A percentile compares a stretch with the other conserved stretches of the same genome.
Evolutionary conservation across 1,140 invertebrate genomes (phyloP).

Genomic region (Patella vulgata): DNA sequence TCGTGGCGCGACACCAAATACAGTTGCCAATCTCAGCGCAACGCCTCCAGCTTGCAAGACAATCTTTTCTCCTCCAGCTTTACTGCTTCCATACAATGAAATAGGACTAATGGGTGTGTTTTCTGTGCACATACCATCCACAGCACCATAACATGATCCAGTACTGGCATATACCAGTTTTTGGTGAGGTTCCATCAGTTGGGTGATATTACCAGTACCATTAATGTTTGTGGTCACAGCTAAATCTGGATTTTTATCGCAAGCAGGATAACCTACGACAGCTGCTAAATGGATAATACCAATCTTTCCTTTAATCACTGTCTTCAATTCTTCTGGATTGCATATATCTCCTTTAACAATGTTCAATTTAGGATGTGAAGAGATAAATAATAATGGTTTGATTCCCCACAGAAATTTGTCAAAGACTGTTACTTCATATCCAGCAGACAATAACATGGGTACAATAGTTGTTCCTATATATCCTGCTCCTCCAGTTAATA

Average conservation of each 20-base stretch:
- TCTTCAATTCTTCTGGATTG: constrained; percentile 33
- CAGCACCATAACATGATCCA: constrained; percentile 57
- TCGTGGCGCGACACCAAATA: constrained; percentile 55
- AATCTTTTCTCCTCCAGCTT: constrained; percentile 52
- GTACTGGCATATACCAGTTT: constrained; percentile 57
- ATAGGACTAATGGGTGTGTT: constrained; percentile 52
- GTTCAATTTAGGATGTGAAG: constrained; percentile 39
- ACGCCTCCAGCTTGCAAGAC: constrained; percentile 44
- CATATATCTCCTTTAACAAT: constrained; percentile 50
- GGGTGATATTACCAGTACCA: constrained; percentile 49
- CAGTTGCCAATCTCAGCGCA: constrained; percentile 53
- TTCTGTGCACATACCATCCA: constrained; percentile 54
- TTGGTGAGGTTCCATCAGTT: constrained; percentile 41
- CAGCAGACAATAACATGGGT: constrained; percentile 49
- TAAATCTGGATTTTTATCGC: constrained; percentile 49
- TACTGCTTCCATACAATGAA: constrained; percentile 52
- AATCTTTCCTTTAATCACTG: constrained; percentile 40
- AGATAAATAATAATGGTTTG: constrained; percentile 35
- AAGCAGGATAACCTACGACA: constrained; percentile 60
- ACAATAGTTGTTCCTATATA: constrained; percentile 54
- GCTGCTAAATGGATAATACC: constrained; percentile 55
- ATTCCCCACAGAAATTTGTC: constrained; percentile 55
- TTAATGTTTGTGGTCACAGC: constrained; percentile 47
- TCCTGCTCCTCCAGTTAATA: constrained; percentile 56
- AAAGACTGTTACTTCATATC: constrained; percentile 55